Conservation (phyloP, 1,140 invertebrate species). For the Drosophila rufa region DNA sequence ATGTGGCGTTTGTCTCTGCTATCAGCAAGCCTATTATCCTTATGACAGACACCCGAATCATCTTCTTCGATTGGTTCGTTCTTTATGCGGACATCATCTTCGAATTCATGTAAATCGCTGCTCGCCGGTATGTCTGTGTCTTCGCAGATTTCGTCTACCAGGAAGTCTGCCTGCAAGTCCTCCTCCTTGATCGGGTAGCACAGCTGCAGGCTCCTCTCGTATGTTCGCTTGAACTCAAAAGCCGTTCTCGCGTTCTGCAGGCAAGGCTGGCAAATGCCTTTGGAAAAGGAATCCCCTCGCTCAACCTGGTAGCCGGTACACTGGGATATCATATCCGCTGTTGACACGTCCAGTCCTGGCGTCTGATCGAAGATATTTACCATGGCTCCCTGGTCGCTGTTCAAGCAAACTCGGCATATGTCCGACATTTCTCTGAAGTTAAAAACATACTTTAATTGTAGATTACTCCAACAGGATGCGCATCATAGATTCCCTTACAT, state of each 20-base stretch:
- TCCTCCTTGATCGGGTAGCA: no score
- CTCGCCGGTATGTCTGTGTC: no score
- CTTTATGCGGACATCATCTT: not conserved
- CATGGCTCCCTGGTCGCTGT: not conserved
- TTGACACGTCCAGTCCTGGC: not conserved
- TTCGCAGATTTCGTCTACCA: no score
- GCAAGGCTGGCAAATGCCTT: not conserved
- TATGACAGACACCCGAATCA: no score
- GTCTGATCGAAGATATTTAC: not conserved
- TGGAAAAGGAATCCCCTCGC: not conserved
- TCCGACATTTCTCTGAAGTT: no score
- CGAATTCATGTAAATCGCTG: not conserved
- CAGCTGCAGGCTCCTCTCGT: not conserved
- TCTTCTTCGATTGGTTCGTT: constrained; percentile 1
- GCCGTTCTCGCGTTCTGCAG: not conserved
- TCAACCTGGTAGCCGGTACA: constrained; percentile 3
- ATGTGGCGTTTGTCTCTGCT: no score
- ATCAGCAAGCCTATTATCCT: no score
- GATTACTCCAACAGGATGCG: no score
- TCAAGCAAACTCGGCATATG: constrained; percentile 7
- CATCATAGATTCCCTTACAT: no score
- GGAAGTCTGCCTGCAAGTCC: no score
- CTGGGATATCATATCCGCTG: not conserved
- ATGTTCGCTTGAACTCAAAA: not conserved
- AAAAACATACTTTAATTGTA: no score